Percentiles rank a stretch among this genome's conserved stretches.
These are phyloP conservation scores for Triplophysa bombifrons DNA, from an alignment of 2,797 vertebrate genomes.

Conservation along the genomic window DNA sequence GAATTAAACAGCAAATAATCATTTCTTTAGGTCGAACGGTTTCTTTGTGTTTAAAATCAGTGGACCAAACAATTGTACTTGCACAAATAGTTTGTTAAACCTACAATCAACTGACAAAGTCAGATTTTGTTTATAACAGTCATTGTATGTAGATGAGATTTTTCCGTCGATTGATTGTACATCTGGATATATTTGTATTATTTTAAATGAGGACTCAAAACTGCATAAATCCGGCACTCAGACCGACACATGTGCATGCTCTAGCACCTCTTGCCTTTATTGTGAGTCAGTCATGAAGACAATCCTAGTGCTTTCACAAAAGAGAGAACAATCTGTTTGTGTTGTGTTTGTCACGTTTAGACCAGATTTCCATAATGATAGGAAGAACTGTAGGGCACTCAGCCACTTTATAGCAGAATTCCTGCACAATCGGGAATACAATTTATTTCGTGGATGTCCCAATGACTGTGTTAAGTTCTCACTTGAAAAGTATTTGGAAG, in stretches of 20 bases:
- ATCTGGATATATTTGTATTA: not conserved
- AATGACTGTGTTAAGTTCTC: not conserved
- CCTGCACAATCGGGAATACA: slow-evolving; percentile 43
- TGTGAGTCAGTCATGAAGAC: slow-evolving; percentile 27
- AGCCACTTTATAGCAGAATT: slow-evolving; percentile 70
- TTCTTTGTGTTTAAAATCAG: slow-evolving; percentile 1
- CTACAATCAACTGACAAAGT: not conserved
- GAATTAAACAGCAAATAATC: not conserved
- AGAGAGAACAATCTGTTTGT: slow-evolving; percentile 10
- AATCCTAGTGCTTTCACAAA: slow-evolving; percentile 43
- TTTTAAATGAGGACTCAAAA: not conserved
- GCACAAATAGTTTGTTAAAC: not conserved
- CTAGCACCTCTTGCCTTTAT: slow-evolving; percentile 31
- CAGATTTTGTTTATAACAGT: slow-evolving; percentile 8
- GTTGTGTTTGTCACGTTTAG: slow-evolving; percentile 10
- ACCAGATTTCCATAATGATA: slow-evolving; percentile 41
- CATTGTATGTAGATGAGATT: not conserved
- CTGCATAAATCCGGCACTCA: not conserved
- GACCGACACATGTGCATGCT: not conserved
- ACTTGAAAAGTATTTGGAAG: slow-evolving; percentile 6
- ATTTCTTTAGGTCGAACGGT: not conserved
- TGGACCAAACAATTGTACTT: slow-evolving; percentile 14
- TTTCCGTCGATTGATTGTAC: not conserved
- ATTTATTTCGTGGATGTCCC: slow-evolving; percentile 19
- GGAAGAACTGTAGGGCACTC: slow-evolving; percentile 59